phyloP scores from a whole-genome alignment of 2,888 invertebrate genomes.

The Philhelius pedissequus region DNA sequence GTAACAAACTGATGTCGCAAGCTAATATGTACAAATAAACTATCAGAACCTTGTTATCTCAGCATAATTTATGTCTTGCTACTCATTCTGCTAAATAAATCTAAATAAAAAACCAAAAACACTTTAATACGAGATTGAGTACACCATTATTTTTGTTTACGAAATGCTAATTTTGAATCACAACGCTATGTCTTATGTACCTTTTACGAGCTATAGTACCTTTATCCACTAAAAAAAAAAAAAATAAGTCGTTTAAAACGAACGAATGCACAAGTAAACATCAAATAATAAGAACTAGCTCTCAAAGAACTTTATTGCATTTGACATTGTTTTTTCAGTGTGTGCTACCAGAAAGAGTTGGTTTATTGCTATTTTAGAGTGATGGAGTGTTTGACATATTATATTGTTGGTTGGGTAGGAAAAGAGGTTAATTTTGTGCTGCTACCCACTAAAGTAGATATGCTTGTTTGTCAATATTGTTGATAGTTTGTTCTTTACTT shows the following conservation, averaged over 20 bases:
- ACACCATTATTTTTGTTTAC: conserved; percentile 14
- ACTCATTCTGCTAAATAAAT: not conserved
- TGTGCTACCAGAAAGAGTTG: not conserved
- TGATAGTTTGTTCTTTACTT: conserved; percentile 13
- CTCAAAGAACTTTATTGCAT: conserved; percentile 33
- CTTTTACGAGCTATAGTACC: not conserved
- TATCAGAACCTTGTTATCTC: not conserved
- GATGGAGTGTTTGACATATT: conserved; percentile 27
- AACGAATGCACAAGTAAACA: conserved; percentile 18
- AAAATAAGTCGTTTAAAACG: conserved; percentile 20
- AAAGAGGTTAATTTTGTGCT: not conserved
- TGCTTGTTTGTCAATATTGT: conserved; percentile 4
- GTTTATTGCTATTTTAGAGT: conserved; percentile 26
- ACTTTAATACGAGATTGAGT: not conserved
- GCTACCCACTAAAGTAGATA: not conserved
- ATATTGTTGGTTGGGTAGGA: not conserved
- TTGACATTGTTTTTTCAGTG: conserved; percentile 13
- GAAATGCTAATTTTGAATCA: conserved; percentile 22
- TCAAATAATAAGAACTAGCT: conserved; percentile 2
- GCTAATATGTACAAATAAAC: not conserved
- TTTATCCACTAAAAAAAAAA: conserved; percentile 2
- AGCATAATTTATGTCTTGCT: not conserved
- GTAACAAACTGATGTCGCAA: not conserved
- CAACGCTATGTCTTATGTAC: not conserved
- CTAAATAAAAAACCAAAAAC: not conserved